phyloP scores from a whole-genome alignment of 2,888 invertebrate genomes.

The Tetanocera ferruginea region DNA sequence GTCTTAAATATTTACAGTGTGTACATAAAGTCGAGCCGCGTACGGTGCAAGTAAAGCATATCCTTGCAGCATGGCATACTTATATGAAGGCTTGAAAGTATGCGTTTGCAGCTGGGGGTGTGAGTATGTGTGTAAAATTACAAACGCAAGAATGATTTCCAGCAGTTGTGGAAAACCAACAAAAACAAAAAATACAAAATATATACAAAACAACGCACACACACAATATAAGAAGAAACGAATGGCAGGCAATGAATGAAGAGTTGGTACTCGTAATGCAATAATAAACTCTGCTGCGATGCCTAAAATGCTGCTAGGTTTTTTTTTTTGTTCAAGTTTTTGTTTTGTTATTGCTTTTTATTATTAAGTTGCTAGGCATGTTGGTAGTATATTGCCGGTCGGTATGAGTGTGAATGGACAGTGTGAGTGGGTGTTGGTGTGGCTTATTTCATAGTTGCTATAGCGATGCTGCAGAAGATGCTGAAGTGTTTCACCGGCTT shows the following conservation, averaged over 20 bases:
- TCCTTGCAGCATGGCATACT: constrained; percentile 14
- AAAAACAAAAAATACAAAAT: not conserved
- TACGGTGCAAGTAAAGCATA: not conserved
- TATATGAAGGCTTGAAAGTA: not conserved
- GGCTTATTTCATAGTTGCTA: no score
- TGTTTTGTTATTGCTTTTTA: not conserved
- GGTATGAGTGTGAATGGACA: no score
- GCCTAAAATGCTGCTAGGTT: constrained; percentile 6
- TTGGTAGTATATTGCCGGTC: not conserved
- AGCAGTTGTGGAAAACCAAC: not conserved
- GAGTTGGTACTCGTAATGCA: constrained; percentile 18
- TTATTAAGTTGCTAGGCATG: not conserved
- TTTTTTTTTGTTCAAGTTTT: not conserved
- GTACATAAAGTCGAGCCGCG: not conserved
- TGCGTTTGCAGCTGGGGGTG: not conserved
- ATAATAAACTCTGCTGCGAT: constrained; percentile 16
- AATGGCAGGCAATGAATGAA: not conserved
- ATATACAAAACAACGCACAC: no score
- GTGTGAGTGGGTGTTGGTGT: no score
- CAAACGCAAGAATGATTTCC: constrained; percentile 9
- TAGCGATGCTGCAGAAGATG: no score
- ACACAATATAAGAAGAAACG: not conserved
- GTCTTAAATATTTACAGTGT: not conserved
- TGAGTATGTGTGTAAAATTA: not conserved
- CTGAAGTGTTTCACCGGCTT: no score